Evolutionary conservation across 2,888 invertebrate genomes (phyloP), one percentile per base, ranked within the genome.

Genomic region (Plagodis pulveraria): DNA sequence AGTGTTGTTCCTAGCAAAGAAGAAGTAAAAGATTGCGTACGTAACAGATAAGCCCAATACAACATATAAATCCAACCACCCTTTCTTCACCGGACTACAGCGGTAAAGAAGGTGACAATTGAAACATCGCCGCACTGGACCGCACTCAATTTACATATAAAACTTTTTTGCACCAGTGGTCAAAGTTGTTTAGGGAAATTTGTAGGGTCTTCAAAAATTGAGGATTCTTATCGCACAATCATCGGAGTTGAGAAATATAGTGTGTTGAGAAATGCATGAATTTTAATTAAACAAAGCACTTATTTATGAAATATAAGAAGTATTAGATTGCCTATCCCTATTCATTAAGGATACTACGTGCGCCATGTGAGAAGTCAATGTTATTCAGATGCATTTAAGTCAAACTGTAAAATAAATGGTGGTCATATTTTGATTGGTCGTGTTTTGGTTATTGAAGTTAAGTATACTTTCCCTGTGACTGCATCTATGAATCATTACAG

Each of bases 131-230:
- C 66, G 74, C 71, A 72, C 73, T 75, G 85, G 85, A 84, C 82
- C 80, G 80, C 72, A 76, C 78, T 75, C 84, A 90, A 91, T 91
- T 90, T 89, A 90, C 91, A 92, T 89, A 87, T 82, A 84, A 78
- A 78, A 78, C 73, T 77, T 78, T 85, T 84, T 77, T 79, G 72
- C 79, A 69, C 78, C 82, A 81, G 68, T 86, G 89, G 84, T 71
- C 87, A 82, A 66, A 65, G 69, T 73, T 84, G 84, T 86, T 86
- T 82, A 83, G 74, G 74, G 78, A 8, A 40, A 10, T 86, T 83
- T 86, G 83, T 84, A 85, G 82, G 78, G 76, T 75, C 62, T 42
- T 22, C 2, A 22, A 22, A 22, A 67, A 40, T 40, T 36, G 38
- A 33, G 4, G 6, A 35, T 12, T 42, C 12, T 5, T 11, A 22